Base-by-base conservation (phyloP, 2,888 invertebrate species). In the Baccha elongata region DNA sequence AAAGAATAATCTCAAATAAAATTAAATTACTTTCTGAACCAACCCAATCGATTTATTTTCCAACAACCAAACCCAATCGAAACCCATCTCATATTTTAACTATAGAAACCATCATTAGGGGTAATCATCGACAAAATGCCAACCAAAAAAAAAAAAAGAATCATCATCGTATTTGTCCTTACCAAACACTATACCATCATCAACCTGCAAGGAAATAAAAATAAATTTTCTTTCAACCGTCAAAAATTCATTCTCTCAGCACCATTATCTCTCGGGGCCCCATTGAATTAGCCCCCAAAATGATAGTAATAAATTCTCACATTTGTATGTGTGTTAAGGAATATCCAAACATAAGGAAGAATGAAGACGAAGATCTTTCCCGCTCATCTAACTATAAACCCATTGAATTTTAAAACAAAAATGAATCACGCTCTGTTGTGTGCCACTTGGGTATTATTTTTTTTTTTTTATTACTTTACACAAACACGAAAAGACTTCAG, bases 391-490 rank as follows among this genome's bases (percentile, higher is more conserved):
- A 15, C 2, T 8, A 11, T 52, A 53, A 35, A 15, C 60, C 15
- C 58, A 65, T 58, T 42, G 50, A 32, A 50, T 68, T 62, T 80
- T 62, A 42, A 62, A 67, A 67, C 62, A 44, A 68, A 68, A 83
- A 68, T 83, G 83, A 83, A 72, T 83, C 78, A 83, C 78, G 72
- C 55, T 68, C 40, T 44, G 62, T 58, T 58, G 53, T 81, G 37
- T 81, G 60, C 67, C 81, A 76, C 76, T 81, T 74, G 74, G 74
- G 65, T 65, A 75, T 58, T 69, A 81, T 60, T 73, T 58, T 76
- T n/a, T 64, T 64, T 72, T 74, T 75, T 76, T 76, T 76, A 64
- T 71, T 69, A 76, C 52, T 67, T 58, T 40, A 52, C 53, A 67
- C 72, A 72, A 67, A 72, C 19, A 78, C 58, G 37, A 67, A 58